Base-by-base conservation (phyloP, 2,797 vertebrate species). In the Decapterus maruadsi region DNA sequence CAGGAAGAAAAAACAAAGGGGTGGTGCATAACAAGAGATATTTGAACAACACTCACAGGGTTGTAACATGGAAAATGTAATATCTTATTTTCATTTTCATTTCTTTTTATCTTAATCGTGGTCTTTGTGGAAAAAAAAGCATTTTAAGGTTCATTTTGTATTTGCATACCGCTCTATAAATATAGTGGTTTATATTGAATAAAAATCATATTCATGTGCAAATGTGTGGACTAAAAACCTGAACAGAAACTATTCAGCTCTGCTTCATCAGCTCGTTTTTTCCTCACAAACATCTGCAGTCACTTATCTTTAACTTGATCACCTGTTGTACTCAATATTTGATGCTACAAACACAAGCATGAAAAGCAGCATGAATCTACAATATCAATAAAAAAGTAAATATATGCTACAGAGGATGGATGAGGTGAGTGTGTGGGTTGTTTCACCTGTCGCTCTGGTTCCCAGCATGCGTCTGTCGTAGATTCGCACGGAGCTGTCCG, bases 401-500 rank as follows among this genome's bases (percentile, higher is more conserved):
- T 4, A 22, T 11, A 22, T 34, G 50, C 5, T 2, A 31, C 50
- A 42, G 2, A 22, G 1, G 40, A 64, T 19, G 75, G 19, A 10
- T 14, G 10, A 22, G 53, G 19, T 71, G 10, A 7, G 14, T 1
- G n/a, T 43, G 20, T 26, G 34, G 8, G 58, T 8, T 2, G 46
- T 17, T 17, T 89, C 26, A 99, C 98, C 97, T 88, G 98, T 98
- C 53, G 97, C 97, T 95, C 98, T 96, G 75, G 98, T 99, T 65
- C 97, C 97, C 85, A 99, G 95, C 98, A 99, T 98, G 71, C 98
- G 95, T 54, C 98, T 91, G 92, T 99, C 98, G 55, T 98, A 99
- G 93, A 99, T 99, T 87, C 98, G 96, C 71, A 99, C 98, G 0
- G 98, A 98, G 94, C 98, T 99, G 92, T 99, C 98, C 2, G 98